These are phyloP conservation scores for Drosophila austrosaltans DNA, from an alignment of 2,888 invertebrate species.

Conservation along the genomic window DNA sequence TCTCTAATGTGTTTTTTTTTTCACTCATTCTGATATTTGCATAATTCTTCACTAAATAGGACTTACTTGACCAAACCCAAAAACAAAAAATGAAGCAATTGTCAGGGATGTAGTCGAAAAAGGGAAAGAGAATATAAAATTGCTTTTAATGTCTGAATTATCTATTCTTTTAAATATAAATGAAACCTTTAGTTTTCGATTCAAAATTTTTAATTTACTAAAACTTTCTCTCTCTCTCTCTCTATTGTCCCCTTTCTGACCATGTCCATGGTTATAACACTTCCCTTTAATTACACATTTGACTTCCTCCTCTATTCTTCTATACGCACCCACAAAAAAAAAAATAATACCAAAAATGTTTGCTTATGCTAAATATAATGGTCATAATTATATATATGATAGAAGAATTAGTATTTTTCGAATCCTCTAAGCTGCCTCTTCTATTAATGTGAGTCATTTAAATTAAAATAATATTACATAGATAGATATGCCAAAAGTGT, in stretches of 20 bases:
- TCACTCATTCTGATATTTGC: conserved; percentile 4
- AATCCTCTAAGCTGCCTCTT: background rate
- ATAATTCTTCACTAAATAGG: conserved; percentile 13
- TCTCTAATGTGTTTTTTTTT: conserved; percentile 12
- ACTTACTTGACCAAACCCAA: conserved; percentile 13
- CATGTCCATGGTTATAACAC: background rate
- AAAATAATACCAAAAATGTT: conserved; percentile 12
- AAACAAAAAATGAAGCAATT: conserved; percentile 8
- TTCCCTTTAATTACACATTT: conserved; percentile 11
- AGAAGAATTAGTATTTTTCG: conserved; percentile 1
- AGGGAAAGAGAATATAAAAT: too few relatives aligned
- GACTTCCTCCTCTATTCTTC: background rate
- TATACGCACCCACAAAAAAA: conserved; percentile 5
- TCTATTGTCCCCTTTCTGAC: background rate
- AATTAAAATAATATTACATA: background rate
- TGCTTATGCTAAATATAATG: conserved; percentile 16
- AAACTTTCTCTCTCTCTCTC: background rate
- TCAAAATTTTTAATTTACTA: too few relatives aligned
- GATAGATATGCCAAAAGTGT: background rate
- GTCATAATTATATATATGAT: conserved; percentile 37
- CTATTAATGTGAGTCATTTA: conserved; percentile 3
- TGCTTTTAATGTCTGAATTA: too few relatives aligned
- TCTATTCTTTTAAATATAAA: too few relatives aligned
- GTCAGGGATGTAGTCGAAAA: background rate
- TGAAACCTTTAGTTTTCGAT: too few relatives aligned